Evolutionary conservation across 2,888 invertebrate species (phyloP), one percentile per base, ranked within the genome.

Genomic region (Amiota communis): DNA sequence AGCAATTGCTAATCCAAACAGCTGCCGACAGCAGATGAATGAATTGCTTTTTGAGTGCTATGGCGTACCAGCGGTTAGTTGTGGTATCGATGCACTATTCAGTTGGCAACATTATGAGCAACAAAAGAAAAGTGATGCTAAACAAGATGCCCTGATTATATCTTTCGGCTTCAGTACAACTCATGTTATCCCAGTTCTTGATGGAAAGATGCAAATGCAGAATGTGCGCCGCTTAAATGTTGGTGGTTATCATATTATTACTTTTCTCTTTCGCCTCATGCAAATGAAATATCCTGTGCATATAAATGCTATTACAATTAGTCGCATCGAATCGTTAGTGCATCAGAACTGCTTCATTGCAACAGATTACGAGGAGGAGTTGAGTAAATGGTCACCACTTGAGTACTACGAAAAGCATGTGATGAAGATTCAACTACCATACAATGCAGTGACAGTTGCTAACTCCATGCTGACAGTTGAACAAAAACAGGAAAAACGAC

Each of bases 201-300:
- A 93, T 80, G 94, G 94, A 0, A 91, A 91, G 84, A 92, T 95
- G 48, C 93, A 95, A 83, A 91, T 92, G 72, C 91, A 92, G 56
- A 93, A 95, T 87, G 92, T 94, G 17, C 93, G 97, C 61, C 92
- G 98, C 78, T 93, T 98, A 67, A 97, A 97, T 90, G 91, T 97
- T 74, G 93, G 93, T 70, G 98, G 98, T 48, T 94, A 93, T 87
- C 96, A 97, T 89, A 93, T 98, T 80, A 94, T 95, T 74, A 92
- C 92, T 56, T 98, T 96, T 87, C 91, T 98, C 1, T 87, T 86
- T 67, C 93, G 96, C 75, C 91, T 98, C 67, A 91, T 98, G 56
- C 98, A 98, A 90, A 91, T 98, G 56, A 98, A 98, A 88, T 98
- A 98, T 89, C 97, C 98, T 0, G 95, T 95, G 0, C 98, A 98